A percentile compares a stretch with the other conserved stretches of the same genome.
Evolutionary conservation across 2,113 vertebrate species (phyloP).

Genomic region (Channa maculata): DNA sequence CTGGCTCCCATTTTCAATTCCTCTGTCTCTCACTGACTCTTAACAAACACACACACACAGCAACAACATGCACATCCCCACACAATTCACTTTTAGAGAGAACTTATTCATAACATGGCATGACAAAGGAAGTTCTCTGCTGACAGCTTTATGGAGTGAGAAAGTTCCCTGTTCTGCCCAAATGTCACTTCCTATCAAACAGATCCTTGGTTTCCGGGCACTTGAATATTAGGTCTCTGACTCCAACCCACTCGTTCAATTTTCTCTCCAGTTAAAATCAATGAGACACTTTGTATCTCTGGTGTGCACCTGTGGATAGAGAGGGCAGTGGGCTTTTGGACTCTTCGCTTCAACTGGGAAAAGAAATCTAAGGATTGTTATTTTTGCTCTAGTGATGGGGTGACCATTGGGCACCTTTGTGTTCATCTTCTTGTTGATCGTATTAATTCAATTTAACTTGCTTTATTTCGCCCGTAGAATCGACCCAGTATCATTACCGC

Average conservation of each 20-base stretch:
- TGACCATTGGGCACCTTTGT: background rate
- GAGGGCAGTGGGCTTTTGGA: conserved; percentile 26
- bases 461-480: background rate
- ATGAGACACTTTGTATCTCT: conserved; percentile 53
- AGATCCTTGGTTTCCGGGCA: conserved; percentile 43
- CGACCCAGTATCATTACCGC: no score
- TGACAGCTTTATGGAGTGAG: conserved; percentile 79
- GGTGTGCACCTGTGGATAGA: conserved; percentile 26
- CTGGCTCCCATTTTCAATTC: background rate
- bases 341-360: background rate
- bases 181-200: conserved; percentile 75
- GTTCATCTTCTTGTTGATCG: background rate
- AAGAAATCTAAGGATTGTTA: conserved; percentile 5
- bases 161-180: conserved; percentile 61
- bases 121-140: conserved; percentile 75
- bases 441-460: background rate
- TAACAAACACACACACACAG: background rate
- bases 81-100: conserved; percentile 54
- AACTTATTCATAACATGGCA: conserved; percentile 72
- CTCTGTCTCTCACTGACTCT: background rate
- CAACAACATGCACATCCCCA: conserved; percentile 2
- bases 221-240: conserved; percentile 29
- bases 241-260: conserved; percentile 31
- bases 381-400: background rate
- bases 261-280: conserved; percentile 61